Base-by-base conservation (phyloP, 1,140 invertebrate species). In the Magallana angulata region DNA sequence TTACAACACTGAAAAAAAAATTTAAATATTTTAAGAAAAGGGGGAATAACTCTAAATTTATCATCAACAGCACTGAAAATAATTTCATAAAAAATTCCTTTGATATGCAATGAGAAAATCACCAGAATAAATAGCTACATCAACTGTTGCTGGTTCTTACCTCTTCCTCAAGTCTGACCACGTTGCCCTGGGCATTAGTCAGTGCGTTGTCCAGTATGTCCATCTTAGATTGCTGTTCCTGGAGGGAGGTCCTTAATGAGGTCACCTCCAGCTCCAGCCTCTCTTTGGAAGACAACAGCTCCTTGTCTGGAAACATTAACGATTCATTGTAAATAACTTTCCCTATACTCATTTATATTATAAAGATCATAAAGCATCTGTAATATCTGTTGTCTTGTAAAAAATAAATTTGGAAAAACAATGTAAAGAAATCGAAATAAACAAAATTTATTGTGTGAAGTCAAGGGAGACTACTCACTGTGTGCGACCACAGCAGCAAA, bases 181-280 rank as follows among this genome's bases (percentile, higher is more conserved):
- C 97, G 94, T 98, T 98, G 83, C 96, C 96, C 95, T 98, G 98
- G 18, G 98, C 98, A 95, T 98, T 98, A 24, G 97, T 98, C 56
- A 99, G 95, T 68, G 98, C 98, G 48, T 97, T 98, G 93, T 99
- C 98, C 57, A 99, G 95, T 91, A 99, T 98, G 92, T 98, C 98
- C 93, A 99, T 98, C 94, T 98, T 98, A 18, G 97, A 98, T 88
- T 97, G 96, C 94, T 98, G 98, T 94, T 99, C 98, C 93, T 98
- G 97, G 68, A 98, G 94, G 24, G 98, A 98, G 30, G 97, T 97
- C 92, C 97, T 95, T 94, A 98, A 98, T 0, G 98, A 97, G 56
- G 97, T 96, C 88, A 98, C 95, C 95, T 99, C 98, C 76, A 98
- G 97, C 95, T 98, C 97, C 94, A 98, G 97, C 82, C 97, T 95